Base-by-base conservation (phyloP, 37 sponge, comb jelly and placozoan genomes). In the Hexactinellida sp. region DNA sequence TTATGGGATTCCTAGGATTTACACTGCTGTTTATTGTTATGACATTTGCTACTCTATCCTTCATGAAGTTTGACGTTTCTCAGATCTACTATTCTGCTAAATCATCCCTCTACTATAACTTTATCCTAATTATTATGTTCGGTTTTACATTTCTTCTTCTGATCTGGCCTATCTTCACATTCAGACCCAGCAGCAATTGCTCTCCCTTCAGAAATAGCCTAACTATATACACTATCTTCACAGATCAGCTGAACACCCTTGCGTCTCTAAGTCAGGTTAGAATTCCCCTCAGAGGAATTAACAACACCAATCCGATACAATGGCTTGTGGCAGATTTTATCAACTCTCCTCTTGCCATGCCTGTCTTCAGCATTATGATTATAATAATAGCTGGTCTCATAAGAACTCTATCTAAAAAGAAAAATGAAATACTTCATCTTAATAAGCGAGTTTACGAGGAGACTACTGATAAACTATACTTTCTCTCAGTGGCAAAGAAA, bases 401-500 rank as follows among this genome's bases (percentile, higher is more conserved):
- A 3, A 63, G 76, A 23, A 63, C 76, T 25, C 21, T 63, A 21
- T 63, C 76, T 25, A 63, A n/a, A 23, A 63, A 63, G 76, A 63
- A 10, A 21, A 28, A 63, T 25, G 76, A 63, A 28, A 63, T 25
- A 21, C 5, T 25, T 28, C 76, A 63, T n/a, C 76, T 63, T 23
- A 63, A 63, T 63, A 63, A 63, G 34, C 76, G 76, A 5, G 34
- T 63, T n/a, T 63, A 25, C 34, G 76, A 63, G 76, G 76, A 63
- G 34, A 63, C 76, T 25, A n/a, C 30, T 63, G 76, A 63, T 23
- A 63, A 63, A n/a, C 21, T n/a, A 23, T 63, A 63, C 13, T 63
- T 63, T 63, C 76, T 63, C 32, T 63, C 76, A 21, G 76, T 63
- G 3, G 76, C 76, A 21, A 63, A 63, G 13, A 63, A 63, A 28